These are phyloP conservation scores for Apistogramma diplotaenia DNA, from an alignment of 2,113 vertebrate genomes.

Conservation along the genomic window DNA sequence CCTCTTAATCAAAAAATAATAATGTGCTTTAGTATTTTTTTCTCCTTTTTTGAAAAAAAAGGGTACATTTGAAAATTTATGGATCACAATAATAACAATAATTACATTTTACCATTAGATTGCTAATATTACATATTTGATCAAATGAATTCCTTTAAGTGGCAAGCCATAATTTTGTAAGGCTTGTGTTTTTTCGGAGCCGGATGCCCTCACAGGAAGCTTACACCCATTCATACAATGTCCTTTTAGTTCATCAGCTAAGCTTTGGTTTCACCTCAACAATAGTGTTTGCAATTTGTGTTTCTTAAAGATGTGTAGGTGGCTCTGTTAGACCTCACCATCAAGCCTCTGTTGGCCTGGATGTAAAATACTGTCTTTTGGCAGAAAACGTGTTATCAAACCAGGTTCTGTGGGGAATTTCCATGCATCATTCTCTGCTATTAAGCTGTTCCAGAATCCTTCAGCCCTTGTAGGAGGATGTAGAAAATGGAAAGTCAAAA, in stretches of 20 bases:
- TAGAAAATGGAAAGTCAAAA: slow-evolving; percentile 37
- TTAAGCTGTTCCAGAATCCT: slow-evolving; percentile 28
- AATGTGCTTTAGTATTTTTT: neutral
- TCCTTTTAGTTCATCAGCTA: neutral
- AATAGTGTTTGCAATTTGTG: neutral
- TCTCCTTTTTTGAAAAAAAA: neutral
- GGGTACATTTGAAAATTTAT: neutral
- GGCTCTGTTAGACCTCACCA: slow-evolving; percentile 11
- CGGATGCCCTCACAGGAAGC: neutral
- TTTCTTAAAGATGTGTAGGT: slow-evolving; percentile 8
- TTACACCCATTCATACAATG: neutral
- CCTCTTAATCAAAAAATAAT: neutral
- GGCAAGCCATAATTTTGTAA: neutral
- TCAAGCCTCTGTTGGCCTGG: slow-evolving; percentile 4
- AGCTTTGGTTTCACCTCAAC: neutral
- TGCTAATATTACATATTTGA: neutral
- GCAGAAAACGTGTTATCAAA: slow-evolving; percentile 23
- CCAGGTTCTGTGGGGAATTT: slow-evolving; percentile 4
- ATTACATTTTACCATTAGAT: neutral
- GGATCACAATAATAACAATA: neutral
- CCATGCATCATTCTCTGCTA: neutral
- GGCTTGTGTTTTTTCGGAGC: neutral
- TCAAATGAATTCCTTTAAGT: neutral
- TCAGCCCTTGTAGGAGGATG: slow-evolving; percentile 30
- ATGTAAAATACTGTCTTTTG: slow-evolving; percentile 21